Evolutionary conservation across 2,797 vertebrate genomes (phyloP).

Genomic region (Parotocinclus haroldoi): DNA sequence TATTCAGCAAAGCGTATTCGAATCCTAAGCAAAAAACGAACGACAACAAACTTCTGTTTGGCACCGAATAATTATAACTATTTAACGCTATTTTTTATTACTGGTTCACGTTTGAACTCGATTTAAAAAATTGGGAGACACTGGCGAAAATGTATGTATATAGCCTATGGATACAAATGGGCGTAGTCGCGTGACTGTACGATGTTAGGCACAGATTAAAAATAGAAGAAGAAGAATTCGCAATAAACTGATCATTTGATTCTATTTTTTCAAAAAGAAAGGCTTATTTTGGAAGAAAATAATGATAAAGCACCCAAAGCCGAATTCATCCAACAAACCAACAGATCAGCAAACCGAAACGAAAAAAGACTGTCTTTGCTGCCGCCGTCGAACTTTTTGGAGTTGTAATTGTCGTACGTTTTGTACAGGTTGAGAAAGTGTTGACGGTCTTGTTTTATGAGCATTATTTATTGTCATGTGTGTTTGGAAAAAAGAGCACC

Average conservation of each 20-base stretch:
- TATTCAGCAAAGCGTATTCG: no score
- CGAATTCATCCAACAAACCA: not conserved
- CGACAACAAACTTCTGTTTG: no score
- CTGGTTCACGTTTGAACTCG: no score
- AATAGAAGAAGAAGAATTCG: no score
- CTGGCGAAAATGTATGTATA: no score
- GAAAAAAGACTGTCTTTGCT: constrained; percentile 30
- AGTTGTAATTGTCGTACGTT: constrained; percentile 93
- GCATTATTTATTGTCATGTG: constrained; percentile 89
- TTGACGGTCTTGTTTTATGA: constrained; percentile 82
- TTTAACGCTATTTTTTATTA: no score
- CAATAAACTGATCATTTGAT: not conserved
- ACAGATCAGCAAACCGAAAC: not conserved
- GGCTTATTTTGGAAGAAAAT: not conserved
- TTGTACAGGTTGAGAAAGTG: constrained; percentile 91
- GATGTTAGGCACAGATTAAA: no score
- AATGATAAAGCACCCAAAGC: constrained; percentile 3
- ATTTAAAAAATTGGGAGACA: no score
- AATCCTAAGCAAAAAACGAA: no score
- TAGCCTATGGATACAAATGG: no score
- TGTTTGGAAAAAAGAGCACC: constrained; percentile 80
- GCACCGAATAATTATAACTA: no score
- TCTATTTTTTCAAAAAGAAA: constrained; percentile 19
- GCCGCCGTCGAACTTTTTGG: constrained; percentile 66
- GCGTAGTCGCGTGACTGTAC: no score